phyloP scores from a whole-genome alignment of 1,140 invertebrate species.

The Calosoma granatense region DNA sequence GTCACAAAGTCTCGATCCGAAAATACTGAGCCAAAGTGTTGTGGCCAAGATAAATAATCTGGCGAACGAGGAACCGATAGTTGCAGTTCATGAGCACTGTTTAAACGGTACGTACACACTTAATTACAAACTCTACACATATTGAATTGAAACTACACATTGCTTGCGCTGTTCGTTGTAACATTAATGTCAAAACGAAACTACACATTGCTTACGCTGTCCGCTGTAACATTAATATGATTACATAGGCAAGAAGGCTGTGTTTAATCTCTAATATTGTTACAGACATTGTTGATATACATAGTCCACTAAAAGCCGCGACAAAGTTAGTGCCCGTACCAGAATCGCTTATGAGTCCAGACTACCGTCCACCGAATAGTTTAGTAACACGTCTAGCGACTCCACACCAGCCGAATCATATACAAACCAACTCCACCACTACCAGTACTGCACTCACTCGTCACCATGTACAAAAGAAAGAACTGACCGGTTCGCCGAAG shows the following conservation, averaged over 20 bases:
- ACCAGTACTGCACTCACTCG: not conserved
- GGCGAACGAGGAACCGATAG: not conserved
- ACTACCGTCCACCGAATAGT: slow-evolving; percentile 47
- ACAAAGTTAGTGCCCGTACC: slow-evolving; percentile 77
- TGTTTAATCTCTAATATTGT: slow-evolving; percentile 1
- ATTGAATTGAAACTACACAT: no score
- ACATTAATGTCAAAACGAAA: no score
- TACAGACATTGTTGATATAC: slow-evolving; percentile 30
- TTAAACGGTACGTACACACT: slow-evolving; percentile 17
- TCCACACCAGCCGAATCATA: slow-evolving; percentile 12
- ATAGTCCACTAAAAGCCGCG: slow-evolving; percentile 63
- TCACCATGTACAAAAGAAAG: not conserved
- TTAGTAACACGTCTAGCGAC: slow-evolving; percentile 14
- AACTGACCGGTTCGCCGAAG: not conserved
- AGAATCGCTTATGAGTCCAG: slow-evolving; percentile 74
- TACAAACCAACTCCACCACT: slow-evolving; percentile 1
- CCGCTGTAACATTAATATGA: no score
- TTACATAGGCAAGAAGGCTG: no score
- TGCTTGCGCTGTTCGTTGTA: no score
- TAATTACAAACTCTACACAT: not conserved
- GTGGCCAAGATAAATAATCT: slow-evolving; percentile 6
- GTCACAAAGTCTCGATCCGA: slow-evolving; percentile 52
- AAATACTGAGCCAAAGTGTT: slow-evolving; percentile 23
- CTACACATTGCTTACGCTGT: no score
- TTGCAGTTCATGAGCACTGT: slow-evolving; percentile 17